phyloP scores from a whole-genome alignment of 2,113 vertebrate species.

The Sylvietta virens region DNA sequence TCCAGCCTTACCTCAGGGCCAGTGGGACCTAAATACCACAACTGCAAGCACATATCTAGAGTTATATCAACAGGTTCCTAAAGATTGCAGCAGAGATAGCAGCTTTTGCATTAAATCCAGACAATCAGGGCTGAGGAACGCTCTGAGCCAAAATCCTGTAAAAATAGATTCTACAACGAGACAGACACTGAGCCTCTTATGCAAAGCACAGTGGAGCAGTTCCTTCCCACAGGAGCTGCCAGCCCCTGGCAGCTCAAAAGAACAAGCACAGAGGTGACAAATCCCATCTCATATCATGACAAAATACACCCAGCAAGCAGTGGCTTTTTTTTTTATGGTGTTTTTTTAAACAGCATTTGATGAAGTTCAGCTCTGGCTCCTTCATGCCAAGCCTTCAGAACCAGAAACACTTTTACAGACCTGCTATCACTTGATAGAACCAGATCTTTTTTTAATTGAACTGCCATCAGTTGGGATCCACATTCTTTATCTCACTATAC shows the following conservation, averaged over 20 bases:
- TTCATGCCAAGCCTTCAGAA: neutral
- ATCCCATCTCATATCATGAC: neutral
- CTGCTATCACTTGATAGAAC: constrained; percentile 7
- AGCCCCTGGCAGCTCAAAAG: constrained; percentile 22
- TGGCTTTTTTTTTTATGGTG: neutral
- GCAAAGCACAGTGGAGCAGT: neutral
- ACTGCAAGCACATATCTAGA: neutral
- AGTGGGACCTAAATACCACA: neutral
- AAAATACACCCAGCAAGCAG: neutral
- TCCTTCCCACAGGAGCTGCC: constrained; percentile 26
- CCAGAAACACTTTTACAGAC: neutral
- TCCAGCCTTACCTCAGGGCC: neutral
- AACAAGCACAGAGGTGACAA: constrained; percentile 14
- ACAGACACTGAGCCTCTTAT: neutral
- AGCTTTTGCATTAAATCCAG: neutral
- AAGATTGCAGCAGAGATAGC: neutral
- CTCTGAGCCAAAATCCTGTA: neutral
- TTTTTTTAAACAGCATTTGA: neutral
- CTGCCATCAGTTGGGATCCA: neutral
- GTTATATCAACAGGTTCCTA: neutral
- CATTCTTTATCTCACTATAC: neutral
- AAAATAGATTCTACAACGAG: constrained; percentile 29
- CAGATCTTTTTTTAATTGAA: constrained; percentile 20
- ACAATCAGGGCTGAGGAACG: neutral
- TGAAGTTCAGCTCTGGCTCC: neutral